phyloP scores from a whole-genome alignment of 2,888 invertebrate genomes.

The Hydropsyche betteni region DNA sequence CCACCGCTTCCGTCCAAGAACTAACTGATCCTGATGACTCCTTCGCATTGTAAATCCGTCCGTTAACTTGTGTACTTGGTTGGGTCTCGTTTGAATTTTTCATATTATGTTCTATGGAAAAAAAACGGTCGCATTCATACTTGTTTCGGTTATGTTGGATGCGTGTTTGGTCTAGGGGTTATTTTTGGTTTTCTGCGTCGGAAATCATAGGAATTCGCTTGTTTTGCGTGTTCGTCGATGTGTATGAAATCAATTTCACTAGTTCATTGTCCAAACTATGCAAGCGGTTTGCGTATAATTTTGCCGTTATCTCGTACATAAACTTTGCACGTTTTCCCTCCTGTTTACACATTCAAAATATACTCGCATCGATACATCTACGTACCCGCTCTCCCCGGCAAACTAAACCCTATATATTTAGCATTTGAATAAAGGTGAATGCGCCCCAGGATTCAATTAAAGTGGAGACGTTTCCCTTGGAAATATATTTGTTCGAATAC shows the following conservation, averaged over 20 bases:
- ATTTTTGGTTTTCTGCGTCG: no score
- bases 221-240: no score
- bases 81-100: no score
- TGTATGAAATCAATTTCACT: no score
- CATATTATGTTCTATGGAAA: no score
- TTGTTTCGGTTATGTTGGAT: no score
- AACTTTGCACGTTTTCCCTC: constrained; percentile 3
- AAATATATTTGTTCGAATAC: not conserved
- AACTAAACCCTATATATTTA: constrained; percentile 17
- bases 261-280: no score
- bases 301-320: constrained; percentile 1
- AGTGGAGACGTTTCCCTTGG: not conserved
- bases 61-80: no score
- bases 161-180: no score
- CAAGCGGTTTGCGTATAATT: constrained; percentile 9
- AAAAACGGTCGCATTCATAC: no score
- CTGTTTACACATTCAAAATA: not conserved
- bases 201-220: no score
- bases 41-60: not conserved
- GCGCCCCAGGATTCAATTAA: constrained; percentile 1
- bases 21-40: constrained; percentile 20
- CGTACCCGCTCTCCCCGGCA: not conserved
- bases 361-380: constrained; percentile 1
- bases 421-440: constrained; percentile 26
- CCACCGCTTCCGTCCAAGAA: constrained; percentile 28